Percentiles rank a stretch among this genome's conserved stretches.
Evolutionary conservation across 2,797 vertebrate genomes (phyloP).

Genomic region (Hephaestus fuliginosus): DNA sequence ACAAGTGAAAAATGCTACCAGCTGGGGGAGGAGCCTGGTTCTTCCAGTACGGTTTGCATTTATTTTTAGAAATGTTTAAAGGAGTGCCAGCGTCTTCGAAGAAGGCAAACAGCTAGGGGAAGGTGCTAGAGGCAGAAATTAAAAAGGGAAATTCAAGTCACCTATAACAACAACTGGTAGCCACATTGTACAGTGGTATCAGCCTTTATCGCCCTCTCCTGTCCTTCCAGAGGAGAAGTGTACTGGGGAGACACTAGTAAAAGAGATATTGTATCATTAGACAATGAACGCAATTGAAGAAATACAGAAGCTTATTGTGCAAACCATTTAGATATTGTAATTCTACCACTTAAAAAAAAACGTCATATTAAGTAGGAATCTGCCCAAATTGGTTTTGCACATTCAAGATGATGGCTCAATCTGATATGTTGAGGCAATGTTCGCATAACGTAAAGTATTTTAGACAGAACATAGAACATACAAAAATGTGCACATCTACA

Average conservation of each 20-base stretch:
- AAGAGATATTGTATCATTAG: conserved; percentile 10
- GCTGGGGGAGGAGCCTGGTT: neutral
- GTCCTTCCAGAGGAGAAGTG: neutral
- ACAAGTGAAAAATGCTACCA: neutral
- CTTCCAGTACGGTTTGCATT: neutral
- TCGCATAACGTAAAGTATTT: no score
- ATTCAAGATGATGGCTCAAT: no score
- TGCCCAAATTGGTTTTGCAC: no score
- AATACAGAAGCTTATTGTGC: neutral
- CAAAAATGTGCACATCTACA: no score
- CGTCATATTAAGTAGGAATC: no score
- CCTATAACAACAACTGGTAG: conserved; percentile 4
- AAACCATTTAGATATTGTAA: neutral
- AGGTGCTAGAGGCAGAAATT: neutral
- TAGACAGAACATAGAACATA: no score
- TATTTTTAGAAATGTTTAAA: neutral
- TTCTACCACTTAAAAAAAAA: no score
- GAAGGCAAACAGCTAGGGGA: conserved; percentile 6
- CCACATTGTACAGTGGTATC: conserved; percentile 1
- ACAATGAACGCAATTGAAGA: neutral
- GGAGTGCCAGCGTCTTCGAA: neutral
- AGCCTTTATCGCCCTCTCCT: conserved; percentile 7
- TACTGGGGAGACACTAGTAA: neutral
- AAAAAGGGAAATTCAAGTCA: conserved; percentile 20
- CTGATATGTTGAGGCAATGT: no score